Percentiles rank a stretch among this genome's conserved stretches.
These are phyloP conservation scores for Tanypteryx hageni DNA, from an alignment of 2,888 invertebrate genomes.

Conservation along the genomic window DNA sequence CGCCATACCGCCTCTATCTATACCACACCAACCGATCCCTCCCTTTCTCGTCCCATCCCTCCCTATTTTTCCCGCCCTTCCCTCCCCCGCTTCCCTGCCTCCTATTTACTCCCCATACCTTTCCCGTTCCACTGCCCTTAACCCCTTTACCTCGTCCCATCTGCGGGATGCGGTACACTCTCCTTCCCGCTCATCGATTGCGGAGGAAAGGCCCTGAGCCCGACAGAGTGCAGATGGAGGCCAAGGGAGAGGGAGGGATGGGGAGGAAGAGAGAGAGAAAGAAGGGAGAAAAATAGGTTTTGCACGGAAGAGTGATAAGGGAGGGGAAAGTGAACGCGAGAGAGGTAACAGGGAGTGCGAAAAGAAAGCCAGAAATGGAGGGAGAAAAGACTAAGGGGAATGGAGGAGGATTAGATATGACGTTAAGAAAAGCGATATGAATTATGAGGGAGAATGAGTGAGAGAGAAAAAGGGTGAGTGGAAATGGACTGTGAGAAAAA, in stretches of 20 bases:
- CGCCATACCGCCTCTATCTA: neutral
- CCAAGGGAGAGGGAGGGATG: neutral
- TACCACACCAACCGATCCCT: neutral
- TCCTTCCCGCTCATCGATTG: slow-evolving; percentile 51
- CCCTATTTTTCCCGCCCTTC: neutral
- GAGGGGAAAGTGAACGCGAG: neutral
- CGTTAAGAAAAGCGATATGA: neutral
- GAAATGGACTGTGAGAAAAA: neutral
- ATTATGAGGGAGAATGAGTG: neutral
- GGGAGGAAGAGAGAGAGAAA: neutral
- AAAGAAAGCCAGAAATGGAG: too few species aligned
- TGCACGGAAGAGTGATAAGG: neutral
- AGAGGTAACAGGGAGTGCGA: neutral
- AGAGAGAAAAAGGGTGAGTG: neutral
- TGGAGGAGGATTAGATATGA: neutral
- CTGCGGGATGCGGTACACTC: neutral
- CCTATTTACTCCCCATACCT: neutral
- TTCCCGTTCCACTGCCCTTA: slow-evolving; percentile 38
- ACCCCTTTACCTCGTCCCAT: slow-evolving; percentile 29
- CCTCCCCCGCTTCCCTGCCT: neutral
- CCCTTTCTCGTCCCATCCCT: too few species aligned
- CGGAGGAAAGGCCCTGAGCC: neutral
- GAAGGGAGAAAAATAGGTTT: slow-evolving; percentile 43
- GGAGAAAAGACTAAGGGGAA: neutral
- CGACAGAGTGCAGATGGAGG: neutral